Base-by-base conservation (phyloP, 2,888 invertebrate species). In the Pyrocoelia pectoralis region DNA sequence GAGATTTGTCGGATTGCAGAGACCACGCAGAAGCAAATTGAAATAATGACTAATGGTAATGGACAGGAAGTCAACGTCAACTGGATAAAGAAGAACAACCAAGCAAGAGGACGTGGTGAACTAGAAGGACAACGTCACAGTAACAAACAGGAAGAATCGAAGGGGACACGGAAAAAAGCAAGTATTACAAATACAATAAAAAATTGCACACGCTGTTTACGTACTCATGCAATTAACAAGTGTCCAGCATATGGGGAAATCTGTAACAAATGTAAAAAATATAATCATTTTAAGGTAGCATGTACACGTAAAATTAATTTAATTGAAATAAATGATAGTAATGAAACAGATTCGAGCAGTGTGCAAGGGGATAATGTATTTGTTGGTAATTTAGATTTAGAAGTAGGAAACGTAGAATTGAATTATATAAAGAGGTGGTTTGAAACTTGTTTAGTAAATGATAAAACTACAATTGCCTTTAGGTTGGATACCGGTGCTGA, bases 401-500 rank as follows among this genome's bases (percentile, higher is more conserved):
- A 33, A 8, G 33, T 33, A 10, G 33, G 33, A 33, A 33, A 33
- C 2, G 33, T 10, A 33, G 33, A 33, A 33, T 2, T 33, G 8
- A 33, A 33, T 33, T 33, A 33, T 33, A 4, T 33, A 33, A 8
- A 33, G 8, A 15, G 46, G 10, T 46, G 46, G 46, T 46, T 8
- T 46, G 15, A 17, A 18, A 18, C 3, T 15, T 43, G 41, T n/a
- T 2, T 33, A 4, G 33, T 33, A 33, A 33, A 33, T 33, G 33
- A 33, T 4, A 33, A 33, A 33, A 10, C 17, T 2, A 18, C 10
- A 17, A 46, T 46, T 9, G 18, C 15, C 3, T 46, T 46, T 46
- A 46, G 46, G 18, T 9, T 46, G 15, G 46, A 46, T 33, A 46
- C n/a, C 15, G 46, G 46, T 18, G 46, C 46, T 9, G 46, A 46